phyloP scores from a whole-genome alignment of 2,888 invertebrate genomes.

The Acrocyrtus sp. region DNA sequence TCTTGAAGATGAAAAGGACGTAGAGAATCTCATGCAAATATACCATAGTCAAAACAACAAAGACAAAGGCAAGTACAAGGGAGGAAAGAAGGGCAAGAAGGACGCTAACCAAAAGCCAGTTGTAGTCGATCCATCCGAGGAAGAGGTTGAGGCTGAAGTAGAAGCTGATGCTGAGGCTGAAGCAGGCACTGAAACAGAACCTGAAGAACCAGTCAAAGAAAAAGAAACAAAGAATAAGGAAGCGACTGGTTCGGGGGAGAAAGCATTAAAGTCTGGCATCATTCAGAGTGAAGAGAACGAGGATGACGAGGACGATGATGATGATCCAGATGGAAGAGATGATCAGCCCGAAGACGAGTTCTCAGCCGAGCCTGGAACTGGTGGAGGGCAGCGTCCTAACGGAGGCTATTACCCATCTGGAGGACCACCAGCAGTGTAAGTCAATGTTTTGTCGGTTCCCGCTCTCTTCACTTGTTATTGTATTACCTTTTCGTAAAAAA shows the following conservation, averaged over 20 bases:
- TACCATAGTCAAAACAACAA: slow-evolving; percentile 60
- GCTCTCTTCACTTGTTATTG: slow-evolving; percentile 8
- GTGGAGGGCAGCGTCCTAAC: slow-evolving; percentile 56
- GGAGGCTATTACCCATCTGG: slow-evolving; percentile 62
- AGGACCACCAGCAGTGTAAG: slow-evolving; percentile 62
- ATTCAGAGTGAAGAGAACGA: slow-evolving; percentile 57
- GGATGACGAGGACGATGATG: slow-evolving; percentile 57
- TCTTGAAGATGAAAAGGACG: slow-evolving; percentile 53
- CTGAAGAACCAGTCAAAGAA: slow-evolving; percentile 21
- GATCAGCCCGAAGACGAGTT: slow-evolving; percentile 46
- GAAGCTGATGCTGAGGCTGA: slow-evolving; percentile 34
- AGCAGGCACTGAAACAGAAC: slow-evolving; percentile 21
- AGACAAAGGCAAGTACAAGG: slow-evolving; percentile 55
- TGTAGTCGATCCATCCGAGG: slow-evolving; percentile 42
- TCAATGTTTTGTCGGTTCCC: background rate
- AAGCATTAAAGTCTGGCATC: slow-evolving; percentile 46
- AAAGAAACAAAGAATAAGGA: slow-evolving; percentile 27
- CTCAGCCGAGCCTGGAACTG: slow-evolving; percentile 58
- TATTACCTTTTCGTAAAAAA: too few species aligned
- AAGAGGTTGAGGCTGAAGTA: slow-evolving; percentile 20
- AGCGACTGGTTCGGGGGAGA: slow-evolving; percentile 33
- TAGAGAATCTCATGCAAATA: slow-evolving; percentile 58
- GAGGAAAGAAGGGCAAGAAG: slow-evolving; percentile 47
- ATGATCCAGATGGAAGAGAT: slow-evolving; percentile 52
- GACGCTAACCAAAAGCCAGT: slow-evolving; percentile 48